A percentile compares a stretch with the other conserved stretches of the same genome.
These are phyloP conservation scores for Scomber scombrus DNA, from an alignment of 2,113 vertebrate species.

Conservation along the genomic window DNA sequence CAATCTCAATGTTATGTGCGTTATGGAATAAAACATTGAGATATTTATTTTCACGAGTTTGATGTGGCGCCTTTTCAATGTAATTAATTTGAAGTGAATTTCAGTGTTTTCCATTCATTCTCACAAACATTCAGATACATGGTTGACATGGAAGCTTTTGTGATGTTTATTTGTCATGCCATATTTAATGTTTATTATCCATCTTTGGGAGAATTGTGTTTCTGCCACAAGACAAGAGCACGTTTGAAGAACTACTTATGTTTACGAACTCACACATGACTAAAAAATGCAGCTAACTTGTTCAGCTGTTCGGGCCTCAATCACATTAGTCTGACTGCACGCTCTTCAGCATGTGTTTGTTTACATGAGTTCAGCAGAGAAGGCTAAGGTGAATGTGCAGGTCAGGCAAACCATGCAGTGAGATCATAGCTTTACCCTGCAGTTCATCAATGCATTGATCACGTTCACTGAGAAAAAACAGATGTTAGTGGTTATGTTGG, in stretches of 20 bases:
- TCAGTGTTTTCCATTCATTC: neutral
- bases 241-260: neutral
- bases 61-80: neutral
- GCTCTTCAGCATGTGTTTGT: constrained; percentile 1
- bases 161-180: neutral
- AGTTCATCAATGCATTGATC: constrained; percentile 1
- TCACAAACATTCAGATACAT: neutral
- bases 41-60: neutral
- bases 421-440: neutral
- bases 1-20: neutral
- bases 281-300: constrained; percentile 2
- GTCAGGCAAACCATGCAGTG: neutral
- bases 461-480: neutral
- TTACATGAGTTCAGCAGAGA: neutral
- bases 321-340: constrained; percentile 21
- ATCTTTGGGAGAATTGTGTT: neutral
- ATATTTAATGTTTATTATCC: neutral
- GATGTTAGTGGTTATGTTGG: neutral
- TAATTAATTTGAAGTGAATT: constrained; percentile 1
- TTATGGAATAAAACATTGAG: neutral
- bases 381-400: neutral
- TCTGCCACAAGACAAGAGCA: constrained; percentile 1
- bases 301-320: constrained; percentile 32
- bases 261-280: constrained; percentile 5
- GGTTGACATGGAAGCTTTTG: neutral